Evolutionary conservation across 2,797 vertebrate genomes (phyloP).

Genomic region (Miichthys miiuy): DNA sequence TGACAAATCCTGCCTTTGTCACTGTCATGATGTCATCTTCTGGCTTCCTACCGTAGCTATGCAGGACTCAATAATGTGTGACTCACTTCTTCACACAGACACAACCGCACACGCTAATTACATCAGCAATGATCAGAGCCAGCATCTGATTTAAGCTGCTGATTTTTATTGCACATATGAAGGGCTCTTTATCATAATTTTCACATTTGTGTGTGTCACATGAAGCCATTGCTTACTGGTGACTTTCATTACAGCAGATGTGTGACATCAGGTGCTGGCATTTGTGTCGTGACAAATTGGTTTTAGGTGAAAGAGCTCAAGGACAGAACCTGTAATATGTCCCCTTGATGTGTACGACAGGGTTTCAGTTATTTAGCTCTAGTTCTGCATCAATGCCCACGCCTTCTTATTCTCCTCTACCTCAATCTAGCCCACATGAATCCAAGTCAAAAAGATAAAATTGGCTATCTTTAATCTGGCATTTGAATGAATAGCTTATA

Average conservation of each 20-base stretch:
- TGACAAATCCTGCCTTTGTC: constrained; percentile 33
- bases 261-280: constrained; percentile 10
- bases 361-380: constrained; percentile 14
- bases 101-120: constrained; percentile 23
- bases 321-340: constrained; percentile 25
- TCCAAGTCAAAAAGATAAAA: not conserved
- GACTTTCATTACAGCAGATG: constrained; percentile 26
- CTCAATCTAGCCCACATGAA: constrained; percentile 26
- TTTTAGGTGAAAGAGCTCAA: constrained; percentile 21
- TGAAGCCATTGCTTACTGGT: constrained; percentile 1
- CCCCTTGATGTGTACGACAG: constrained; percentile 10
- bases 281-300: constrained; percentile 13
- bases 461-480: constrained; percentile 41
- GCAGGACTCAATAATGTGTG: constrained; percentile 19
- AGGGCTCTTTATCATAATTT: constrained; percentile 31
- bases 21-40: constrained; percentile 48
- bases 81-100: constrained; percentile 33
- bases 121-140: constrained; percentile 24
- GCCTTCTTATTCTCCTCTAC: constrained; percentile 28
- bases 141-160: constrained; percentile 13
- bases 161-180: constrained; percentile 23
- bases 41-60: constrained; percentile 21
- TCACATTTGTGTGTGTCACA: not conserved
- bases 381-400: not conserved
- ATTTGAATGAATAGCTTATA: constrained; percentile 39